Percentiles rank a stretch among this genome's conserved stretches.
Evolutionary conservation across 2,113 vertebrate species (phyloP).

Genomic region (Oreochromis tanganicae): DNA sequence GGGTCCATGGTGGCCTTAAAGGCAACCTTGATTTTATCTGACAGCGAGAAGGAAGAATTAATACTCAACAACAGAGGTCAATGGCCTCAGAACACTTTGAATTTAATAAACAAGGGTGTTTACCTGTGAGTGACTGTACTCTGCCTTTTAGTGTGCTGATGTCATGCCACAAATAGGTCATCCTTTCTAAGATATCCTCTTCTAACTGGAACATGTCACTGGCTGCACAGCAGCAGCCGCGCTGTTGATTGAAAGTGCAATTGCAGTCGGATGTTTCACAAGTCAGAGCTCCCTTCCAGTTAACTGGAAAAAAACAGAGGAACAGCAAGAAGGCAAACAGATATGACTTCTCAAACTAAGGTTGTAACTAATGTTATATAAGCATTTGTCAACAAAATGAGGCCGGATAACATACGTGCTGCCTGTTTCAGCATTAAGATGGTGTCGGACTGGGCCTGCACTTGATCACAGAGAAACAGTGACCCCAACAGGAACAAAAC

Average conservation of each 20-base stretch:
- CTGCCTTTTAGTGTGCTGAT: conserved; percentile 8
- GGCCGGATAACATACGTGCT: conserved; percentile 46
- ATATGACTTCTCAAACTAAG: not conserved
- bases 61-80: not conserved
- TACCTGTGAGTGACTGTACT: conserved; percentile 46
- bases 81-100: not conserved
- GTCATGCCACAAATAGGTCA: conserved; percentile 7
- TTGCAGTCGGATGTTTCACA: conserved; percentile 65
- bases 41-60: not conserved
- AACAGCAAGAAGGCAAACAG: not conserved
- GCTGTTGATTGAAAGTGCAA: conserved; percentile 50
- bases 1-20: conserved; percentile 53
- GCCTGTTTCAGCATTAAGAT: conserved; percentile 9
- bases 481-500: conserved; percentile 51
- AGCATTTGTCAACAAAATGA: not conserved
- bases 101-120: not conserved
- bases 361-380: not conserved
- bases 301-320: conserved; percentile 22
- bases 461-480: conserved; percentile 34
- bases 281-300: not conserved
- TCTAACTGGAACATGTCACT: conserved; percentile 35
- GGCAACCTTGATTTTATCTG: conserved; percentile 47
- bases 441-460: not conserved
- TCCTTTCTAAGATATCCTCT: not conserved
- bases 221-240: conserved; percentile 70